A percentile compares a stretch with the other conserved stretches of the same genome.
phyloP scores from a whole-genome alignment of 1,140 invertebrate genomes.

The Pogonus chalceus region DNA sequence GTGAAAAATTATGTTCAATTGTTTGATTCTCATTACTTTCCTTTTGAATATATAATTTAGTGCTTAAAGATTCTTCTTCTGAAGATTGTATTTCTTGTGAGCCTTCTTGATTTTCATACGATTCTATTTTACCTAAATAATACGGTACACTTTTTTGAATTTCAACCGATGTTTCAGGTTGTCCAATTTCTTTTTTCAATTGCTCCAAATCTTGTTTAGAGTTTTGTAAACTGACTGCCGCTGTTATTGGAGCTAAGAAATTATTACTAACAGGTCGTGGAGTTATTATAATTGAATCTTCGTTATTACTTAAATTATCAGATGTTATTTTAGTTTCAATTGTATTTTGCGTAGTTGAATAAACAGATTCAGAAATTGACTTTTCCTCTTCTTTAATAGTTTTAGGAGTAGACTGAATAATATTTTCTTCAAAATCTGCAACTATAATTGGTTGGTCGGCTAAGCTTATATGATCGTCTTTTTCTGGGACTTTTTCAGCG shows the following conservation, averaged over 20 bases:
- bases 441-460: slow-evolving; percentile 32
- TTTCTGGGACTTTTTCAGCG: slow-evolving; percentile 7
- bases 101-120: slow-evolving; percentile 27
- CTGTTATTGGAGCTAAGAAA: slow-evolving; percentile 44
- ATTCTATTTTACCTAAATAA: slow-evolving; percentile 38
- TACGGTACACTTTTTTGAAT: slow-evolving; percentile 47
- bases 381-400: background rate
- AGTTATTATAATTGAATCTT: slow-evolving; percentile 38
- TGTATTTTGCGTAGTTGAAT: slow-evolving; percentile 22
- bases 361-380: background rate
- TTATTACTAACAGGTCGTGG: slow-evolving; percentile 38
- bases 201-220: slow-evolving; percentile 29
- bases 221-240: slow-evolving; percentile 39
- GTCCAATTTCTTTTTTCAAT: slow-evolving; percentile 27
- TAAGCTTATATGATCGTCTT: slow-evolving; percentile 15
- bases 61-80: background rate
- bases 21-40: background rate
- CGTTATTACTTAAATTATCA: slow-evolving; percentile 30
- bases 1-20: background rate
- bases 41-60: background rate
- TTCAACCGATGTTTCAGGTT: slow-evolving; percentile 39
- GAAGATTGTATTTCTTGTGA: background rate
- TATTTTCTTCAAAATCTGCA: slow-evolving; percentile 25
- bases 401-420: slow-evolving; percentile 9
- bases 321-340: slow-evolving; percentile 15